Evolutionary conservation across 2,797 vertebrate species (phyloP).

Genomic region (Intellagama lesueurii): DNA sequence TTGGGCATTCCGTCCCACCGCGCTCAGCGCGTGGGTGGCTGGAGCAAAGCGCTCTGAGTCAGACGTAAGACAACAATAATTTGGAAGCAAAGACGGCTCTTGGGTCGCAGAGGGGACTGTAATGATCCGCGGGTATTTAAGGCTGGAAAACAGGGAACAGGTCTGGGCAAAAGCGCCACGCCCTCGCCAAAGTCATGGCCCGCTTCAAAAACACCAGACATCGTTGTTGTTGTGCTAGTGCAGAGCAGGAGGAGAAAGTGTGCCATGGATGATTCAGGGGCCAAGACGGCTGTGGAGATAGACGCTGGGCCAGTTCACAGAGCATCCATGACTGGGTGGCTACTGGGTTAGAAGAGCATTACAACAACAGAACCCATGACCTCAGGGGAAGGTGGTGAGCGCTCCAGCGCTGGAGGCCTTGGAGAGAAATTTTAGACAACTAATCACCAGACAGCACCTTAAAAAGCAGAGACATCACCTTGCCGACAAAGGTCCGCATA

Average conservation of each 20-base stretch:
- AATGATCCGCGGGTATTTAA: not conserved
- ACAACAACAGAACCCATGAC: no score
- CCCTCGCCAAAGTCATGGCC: not conserved
- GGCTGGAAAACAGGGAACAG: not conserved
- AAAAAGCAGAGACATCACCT: no score
- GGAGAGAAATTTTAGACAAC: no score
- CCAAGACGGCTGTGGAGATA: not conserved
- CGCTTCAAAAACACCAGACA: not conserved
- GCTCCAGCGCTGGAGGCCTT: no score
- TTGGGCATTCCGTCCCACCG: not conserved
- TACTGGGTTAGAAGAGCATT: not conserved
- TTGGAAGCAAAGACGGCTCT: not conserved
- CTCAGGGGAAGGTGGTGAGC: no score
- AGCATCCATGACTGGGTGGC: not conserved
- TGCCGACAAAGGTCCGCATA: no score
- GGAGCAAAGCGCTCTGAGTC: slow-evolving; percentile 50
- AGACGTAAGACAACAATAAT: slow-evolving; percentile 16
- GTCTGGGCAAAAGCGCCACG: not conserved
- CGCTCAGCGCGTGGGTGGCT: slow-evolving; percentile 34
- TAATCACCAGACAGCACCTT: no score
- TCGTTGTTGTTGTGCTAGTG: not conserved
- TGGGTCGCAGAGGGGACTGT: not conserved
- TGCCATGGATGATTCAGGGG: no score
- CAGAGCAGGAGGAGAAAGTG: not conserved
- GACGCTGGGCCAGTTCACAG: not conserved